Base-by-base conservation (phyloP, 2,888 invertebrate genomes). In the Caenorhabditis zanzibari region DNA sequence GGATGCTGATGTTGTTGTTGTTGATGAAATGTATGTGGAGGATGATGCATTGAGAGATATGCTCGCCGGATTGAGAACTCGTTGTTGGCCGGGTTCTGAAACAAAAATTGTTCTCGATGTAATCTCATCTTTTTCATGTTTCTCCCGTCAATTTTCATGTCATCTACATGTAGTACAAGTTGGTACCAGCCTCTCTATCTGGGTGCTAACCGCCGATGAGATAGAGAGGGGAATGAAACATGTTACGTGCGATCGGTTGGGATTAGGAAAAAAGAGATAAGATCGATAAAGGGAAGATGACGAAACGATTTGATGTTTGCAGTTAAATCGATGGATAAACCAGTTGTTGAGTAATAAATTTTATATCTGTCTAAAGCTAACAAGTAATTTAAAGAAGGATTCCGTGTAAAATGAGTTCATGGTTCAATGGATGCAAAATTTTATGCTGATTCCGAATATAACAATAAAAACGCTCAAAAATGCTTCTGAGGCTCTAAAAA, bases 41-140 rank as follows among this genome's bases (percentile, higher is more conserved):
- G 77, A 66, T 4, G 82, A 74, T 44, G 79, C 66, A 32, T 82
- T 82, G 38, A 82, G 74, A 35, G 82, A 82, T 22, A 82, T 82
- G 63, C 63, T 73, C n/a, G 82, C 82, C 16, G 82, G 82, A n/a
- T 82, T 82, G 38, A 82, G 16, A 2, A 74, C 74, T 69, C 79
- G 73, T 22, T 19, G 47, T 59, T 59, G 68, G n/a, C 38, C 35
- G 14, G 66, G 3, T 59, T 76, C 76, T 76, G 76, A 26, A 63
- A 73, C 0, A 24, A 49, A 19, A 14, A 47, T 47, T 59, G n/a
- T 44, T 41, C 24, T 41, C 24, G 32, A 22, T 24, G 7, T 38
- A 5, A 14, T 26, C 16, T 26, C 1, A 26, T 5, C 22, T 19
- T n/a, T 61, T 59, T 59, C 59, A 38, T 22, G n/a, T 38, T 22